Percentiles rank a stretch among this genome's conserved stretches.
phyloP scores from a whole-genome alignment of 2,888 invertebrate genomes.

The Cerastis leucographa region DNA sequence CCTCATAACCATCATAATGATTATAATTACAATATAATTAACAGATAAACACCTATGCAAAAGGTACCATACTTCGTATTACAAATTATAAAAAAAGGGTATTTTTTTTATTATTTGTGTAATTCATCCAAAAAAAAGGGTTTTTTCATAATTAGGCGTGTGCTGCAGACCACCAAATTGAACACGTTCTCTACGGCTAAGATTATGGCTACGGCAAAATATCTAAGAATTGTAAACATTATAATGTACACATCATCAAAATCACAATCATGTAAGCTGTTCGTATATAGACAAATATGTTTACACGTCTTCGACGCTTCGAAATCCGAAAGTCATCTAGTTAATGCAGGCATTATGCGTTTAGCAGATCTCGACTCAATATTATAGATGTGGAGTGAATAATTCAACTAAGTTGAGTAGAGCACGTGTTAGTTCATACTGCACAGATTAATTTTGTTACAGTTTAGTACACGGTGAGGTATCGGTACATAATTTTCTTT shows the following conservation, averaged over 20 bases:
- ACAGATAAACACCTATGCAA: too few species aligned
- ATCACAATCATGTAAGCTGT: constrained; percentile 11
- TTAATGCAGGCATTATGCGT: constrained; percentile 45
- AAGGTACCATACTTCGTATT: too few species aligned
- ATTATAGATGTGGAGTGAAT: constrained; percentile 19
- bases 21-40: neutral
- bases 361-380: constrained; percentile 16
- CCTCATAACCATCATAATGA: neutral
- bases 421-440: neutral
- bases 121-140: too few species aligned
- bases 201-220: too few species aligned
- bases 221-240: too few species aligned
- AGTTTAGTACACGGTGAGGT: neutral
- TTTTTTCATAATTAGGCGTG: too few species aligned
- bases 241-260: too few species aligned
- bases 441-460: neutral
- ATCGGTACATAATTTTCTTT: neutral
- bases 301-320: constrained; percentile 14
- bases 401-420: constrained; percentile 9
- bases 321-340: constrained; percentile 38
- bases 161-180: too few species aligned
- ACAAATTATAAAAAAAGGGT: too few species aligned
- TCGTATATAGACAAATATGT: neutral
- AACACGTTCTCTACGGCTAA: too few species aligned
- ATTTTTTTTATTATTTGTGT: too few species aligned